Evolutionary conservation across 1,140 invertebrate species (phyloP), one percentile per base, ranked within the genome.

Genomic region (Saccostrea echinata): DNA sequence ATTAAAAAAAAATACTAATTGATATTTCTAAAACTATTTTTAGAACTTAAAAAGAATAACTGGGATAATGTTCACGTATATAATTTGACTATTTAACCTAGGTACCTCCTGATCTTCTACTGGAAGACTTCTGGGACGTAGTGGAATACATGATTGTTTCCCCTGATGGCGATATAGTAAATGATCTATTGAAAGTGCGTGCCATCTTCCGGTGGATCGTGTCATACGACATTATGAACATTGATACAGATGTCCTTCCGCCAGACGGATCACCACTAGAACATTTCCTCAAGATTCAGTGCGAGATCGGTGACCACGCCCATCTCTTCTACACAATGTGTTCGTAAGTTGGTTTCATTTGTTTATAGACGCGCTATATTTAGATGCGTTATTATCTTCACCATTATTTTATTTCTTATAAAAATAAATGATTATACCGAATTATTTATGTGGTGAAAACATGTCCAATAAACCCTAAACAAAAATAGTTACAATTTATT

Each of bases 201-300:
- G 87, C 90, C 24, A 84, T 91, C 27, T 91, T 90, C 61, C 85
- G 83, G 18, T 91, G 90, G 90, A 87, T 90, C 27, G 88, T 88
- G 64, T 90, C 90, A 57, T 87, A 90, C 30, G 91, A 91, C 86
- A 82, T 90, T 1, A 86, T 88, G 30, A 86, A 52, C 16, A 88
- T 90, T 18, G 89, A 88, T 12, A 53, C 86, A 1, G 89, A 90
- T 53, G 85, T 87, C 0, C 64, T 86, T 21, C 84, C 90, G 27
- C 88, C 86, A 27, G 84, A 87, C n/a, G 82, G 88, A 8, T 90
- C 89, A 13, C 88, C 88, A 16, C 81, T 90, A 13, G 91, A 91
- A 87, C 87, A 90, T 53, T 84, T 90, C 21, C 64, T 90, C 55
- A 89, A 90, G 76, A 91, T 92, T 30, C 82, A 87, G 24, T 88